Conservation (phyloP, 1,140 invertebrate species). For the Leguminivora glycinivorella region DNA sequence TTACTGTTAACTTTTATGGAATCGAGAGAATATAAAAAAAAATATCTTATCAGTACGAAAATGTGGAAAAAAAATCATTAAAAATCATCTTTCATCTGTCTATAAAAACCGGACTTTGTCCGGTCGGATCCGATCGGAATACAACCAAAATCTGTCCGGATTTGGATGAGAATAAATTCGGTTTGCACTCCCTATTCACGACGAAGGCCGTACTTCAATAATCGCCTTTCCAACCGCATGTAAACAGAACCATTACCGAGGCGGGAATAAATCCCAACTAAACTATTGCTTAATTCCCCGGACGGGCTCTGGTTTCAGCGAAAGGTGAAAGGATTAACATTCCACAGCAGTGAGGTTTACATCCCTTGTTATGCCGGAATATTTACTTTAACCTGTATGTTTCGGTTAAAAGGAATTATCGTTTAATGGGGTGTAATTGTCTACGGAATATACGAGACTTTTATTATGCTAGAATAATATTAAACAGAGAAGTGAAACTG, state of each 20-base stretch:
- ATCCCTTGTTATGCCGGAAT: neutral
- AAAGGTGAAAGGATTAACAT: constrained; percentile 21
- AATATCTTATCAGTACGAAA: too few species aligned
- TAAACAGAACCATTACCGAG: constrained; percentile 2
- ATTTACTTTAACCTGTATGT: neutral
- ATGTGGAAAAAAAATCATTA: too few species aligned
- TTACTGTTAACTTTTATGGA: too few species aligned
- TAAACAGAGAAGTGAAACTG: neutral
- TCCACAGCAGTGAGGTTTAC: neutral
- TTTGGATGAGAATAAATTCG: neutral
- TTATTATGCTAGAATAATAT: neutral
- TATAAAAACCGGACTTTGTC: too few species aligned
- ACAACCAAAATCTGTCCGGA: too few species aligned
- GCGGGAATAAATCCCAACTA: constrained; percentile 24
- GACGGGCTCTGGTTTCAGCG: neutral
- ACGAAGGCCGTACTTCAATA: neutral
- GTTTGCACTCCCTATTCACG: neutral
- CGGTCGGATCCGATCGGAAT: too few species aligned
- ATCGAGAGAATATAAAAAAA: too few species aligned
- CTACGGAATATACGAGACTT: neutral
- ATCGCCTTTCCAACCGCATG: neutral
- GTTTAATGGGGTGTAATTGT: neutral
- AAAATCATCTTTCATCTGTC: too few species aligned
- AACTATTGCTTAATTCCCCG: constrained; percentile 16
- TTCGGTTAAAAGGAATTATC: neutral